Base-by-base conservation (phyloP, 2,888 invertebrate species). In the Enchytraeus crypticus region DNA sequence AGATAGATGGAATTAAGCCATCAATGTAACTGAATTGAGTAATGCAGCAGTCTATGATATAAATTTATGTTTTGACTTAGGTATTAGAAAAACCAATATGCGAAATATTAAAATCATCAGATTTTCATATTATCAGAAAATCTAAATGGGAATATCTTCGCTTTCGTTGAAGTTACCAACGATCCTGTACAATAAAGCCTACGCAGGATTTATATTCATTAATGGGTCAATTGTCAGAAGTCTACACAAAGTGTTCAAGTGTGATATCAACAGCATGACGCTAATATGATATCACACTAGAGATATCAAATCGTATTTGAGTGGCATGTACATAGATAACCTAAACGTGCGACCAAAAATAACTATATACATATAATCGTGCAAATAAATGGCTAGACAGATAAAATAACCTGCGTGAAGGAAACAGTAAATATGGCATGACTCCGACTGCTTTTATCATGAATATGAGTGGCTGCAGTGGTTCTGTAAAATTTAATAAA, bases 381-480 rank as follows among this genome's bases (percentile, higher is more conserved):
- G n/a, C n/a, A n/a, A n/a, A n/a, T n/a, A n/a, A n/a, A n/a, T n/a
- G n/a, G n/a, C n/a, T n/a, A n/a, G n/a, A n/a, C n/a, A n/a, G n/a
- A n/a, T 43, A 43, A 43, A 53, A 66, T 51, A 62, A 78, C 79
- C 76, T 78, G 77, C 49, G 75, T 76, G 61, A 77, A 79, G 58
- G 66, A 71, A 33, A 84, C 79, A 63, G 84, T 84, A 69, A 85
- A 79, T 32, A 85, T 84, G 53, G 85, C 86, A 63, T 82, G 82
- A 79, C 67, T 84, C 77, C 71, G 84, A 83, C 72, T 84, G 80
- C 88, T 88, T 59, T 83, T 83, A 18, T 84, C 82, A 77, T 89
- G 88, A 54, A 86, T 84, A 53, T 84, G 82, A 0, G 88, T 89
- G 38, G 87, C 84, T 0, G 88, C 88, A 18, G 86, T 86, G 68